Percentiles rank a stretch among this genome's conserved stretches.
Evolutionary conservation across 2,888 invertebrate species (phyloP).

Genomic region (Drosophila setosimentum): DNA sequence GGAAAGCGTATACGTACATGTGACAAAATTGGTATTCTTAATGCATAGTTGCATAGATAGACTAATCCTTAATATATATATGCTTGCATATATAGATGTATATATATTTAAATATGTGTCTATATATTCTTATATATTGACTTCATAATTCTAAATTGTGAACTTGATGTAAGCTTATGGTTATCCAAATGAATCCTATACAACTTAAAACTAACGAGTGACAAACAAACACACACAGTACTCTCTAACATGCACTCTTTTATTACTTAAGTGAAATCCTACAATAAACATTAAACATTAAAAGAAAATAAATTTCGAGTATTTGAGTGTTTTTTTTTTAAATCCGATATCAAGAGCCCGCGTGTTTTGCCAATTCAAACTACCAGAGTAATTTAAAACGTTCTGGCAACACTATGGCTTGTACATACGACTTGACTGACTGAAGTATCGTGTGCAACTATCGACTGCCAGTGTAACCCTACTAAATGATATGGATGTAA

Average conservation of each 20-base stretch:
- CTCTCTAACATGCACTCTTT: slow-evolving; percentile 60
- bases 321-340: slow-evolving; percentile 8
- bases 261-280: slow-evolving; percentile 60
- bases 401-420: slow-evolving; percentile 32
- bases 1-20: slow-evolving; percentile 78
- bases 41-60: slow-evolving; percentile 68
- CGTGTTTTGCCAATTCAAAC: neutral
- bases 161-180: slow-evolving; percentile 68
- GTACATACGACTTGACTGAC: slow-evolving; percentile 13
- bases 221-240: slow-evolving; percentile 49
- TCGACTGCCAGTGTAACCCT: slow-evolving; percentile 42
- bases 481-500: neutral
- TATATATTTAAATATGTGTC: slow-evolving; percentile 37
- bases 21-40: slow-evolving; percentile 77
- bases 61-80: slow-evolving; percentile 72
- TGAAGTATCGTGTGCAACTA: slow-evolving; percentile 43
- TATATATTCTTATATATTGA: slow-evolving; percentile 43
- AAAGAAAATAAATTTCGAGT: slow-evolving; percentile 14
- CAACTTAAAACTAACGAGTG: slow-evolving; percentile 67
- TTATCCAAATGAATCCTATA: slow-evolving; percentile 84
- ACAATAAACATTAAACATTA: slow-evolving; percentile 38
- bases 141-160: slow-evolving; percentile 70
- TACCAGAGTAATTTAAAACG: neutral
- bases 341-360: neutral
- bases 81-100: slow-evolving; percentile 33